Evolutionary conservation across 2,113 vertebrate genomes (phyloP).

Genomic region (Herpetotheres cachinnans): DNA sequence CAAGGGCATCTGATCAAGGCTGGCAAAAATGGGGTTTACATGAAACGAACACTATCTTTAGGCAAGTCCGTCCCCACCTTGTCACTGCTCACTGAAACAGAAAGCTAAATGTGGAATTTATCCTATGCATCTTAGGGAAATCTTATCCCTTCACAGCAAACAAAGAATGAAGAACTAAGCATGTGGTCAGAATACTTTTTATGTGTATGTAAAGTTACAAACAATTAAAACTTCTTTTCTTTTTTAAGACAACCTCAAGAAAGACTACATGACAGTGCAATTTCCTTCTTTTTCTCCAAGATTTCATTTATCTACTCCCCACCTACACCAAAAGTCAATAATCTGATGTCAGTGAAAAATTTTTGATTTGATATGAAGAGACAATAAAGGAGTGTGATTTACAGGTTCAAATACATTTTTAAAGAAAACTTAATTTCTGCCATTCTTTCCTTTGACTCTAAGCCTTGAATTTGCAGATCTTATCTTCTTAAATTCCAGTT

Average conservation of each 20-base stretch:
- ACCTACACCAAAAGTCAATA: neutral
- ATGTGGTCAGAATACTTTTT: neutral
- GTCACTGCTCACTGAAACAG: neutral
- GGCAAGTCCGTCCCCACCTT: neutral
- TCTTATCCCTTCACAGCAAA: neutral
- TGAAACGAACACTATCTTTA: neutral
- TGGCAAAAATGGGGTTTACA: neutral
- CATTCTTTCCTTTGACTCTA: neutral
- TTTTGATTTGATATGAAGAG: neutral
- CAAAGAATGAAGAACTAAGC: neutral
- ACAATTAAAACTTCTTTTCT: neutral
- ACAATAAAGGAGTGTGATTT: neutral
- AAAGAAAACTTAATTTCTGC: neutral
- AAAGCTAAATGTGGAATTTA: neutral
- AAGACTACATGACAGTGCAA: neutral
- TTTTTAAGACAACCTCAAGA: neutral
- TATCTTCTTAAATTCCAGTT: neutral
- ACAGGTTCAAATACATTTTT: neutral
- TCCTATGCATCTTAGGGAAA: neutral
- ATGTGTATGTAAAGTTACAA: neutral
- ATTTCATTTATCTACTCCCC: neutral
- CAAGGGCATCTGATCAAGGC: rapidly evolving
- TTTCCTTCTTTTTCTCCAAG: neutral
- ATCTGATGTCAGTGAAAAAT: neutral
- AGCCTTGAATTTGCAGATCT: neutral